Base-by-base conservation (phyloP, 2,797 vertebrate species). In the Siniperca undulata region DNA sequence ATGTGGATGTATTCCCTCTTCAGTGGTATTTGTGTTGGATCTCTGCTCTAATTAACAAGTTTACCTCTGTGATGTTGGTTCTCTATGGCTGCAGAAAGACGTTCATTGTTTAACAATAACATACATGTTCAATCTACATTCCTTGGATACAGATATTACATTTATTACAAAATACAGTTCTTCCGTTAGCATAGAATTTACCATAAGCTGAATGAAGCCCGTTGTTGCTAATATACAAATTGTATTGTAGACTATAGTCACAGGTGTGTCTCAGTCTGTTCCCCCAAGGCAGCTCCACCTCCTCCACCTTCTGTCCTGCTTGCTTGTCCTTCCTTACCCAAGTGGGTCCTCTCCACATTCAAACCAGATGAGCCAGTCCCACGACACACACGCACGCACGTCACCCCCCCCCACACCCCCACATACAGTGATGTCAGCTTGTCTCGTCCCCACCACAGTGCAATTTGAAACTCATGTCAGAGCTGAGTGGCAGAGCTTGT, bases 321-420 rank as follows among this genome's bases (percentile, higher is more conserved):
- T 36, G 7, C 61, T 24, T 55, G 52, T 40, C 62, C 20, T 48
- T 53, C 55, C n/a, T 77, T 34, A 67, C 38, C 44, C 59, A 52
- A 30, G 67, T 81, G 82, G 67, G 38, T 80, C 78, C 62, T 67
- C 61, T 81, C 67, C 56, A 60, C 77, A 86, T 88, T 83, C 46
- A 83, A 85, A 86, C 89, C 74, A 88, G 75, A 89, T 72, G 56
- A 89, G 65, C 87, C 68, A 71, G 86, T 88, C 86, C 65, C 42
- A 48, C n/a, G 5, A 85, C 68, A 76, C 44, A 52, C 38, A 58
- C 65, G 53, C 50, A 12, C 17, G 13, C 40, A 71, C 75, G 74
- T 64, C 82, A 71, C 81, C 67, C 76, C 36, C 6, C 46, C 65
- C 5, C 46, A 46, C 44, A 9, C 59, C 30, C 12, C 17, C 36